phyloP scores from a whole-genome alignment of 2,888 invertebrate species.

The Lasioglossum leucozonium region DNA sequence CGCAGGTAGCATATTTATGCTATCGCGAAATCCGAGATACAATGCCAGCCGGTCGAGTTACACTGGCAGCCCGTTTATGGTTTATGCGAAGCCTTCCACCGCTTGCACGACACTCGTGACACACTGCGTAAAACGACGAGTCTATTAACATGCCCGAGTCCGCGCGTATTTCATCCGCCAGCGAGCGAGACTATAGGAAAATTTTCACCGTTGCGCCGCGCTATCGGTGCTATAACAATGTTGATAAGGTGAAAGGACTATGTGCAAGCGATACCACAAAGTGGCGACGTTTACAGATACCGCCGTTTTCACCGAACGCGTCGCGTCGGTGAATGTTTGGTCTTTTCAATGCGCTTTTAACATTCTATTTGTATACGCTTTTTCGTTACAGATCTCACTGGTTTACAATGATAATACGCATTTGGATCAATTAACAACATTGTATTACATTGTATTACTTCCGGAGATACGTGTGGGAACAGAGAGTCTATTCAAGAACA shows the following conservation, averaged over 20 bases:
- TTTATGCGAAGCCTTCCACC: constrained; percentile 58
- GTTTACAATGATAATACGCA: background rate
- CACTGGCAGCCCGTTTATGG: constrained; percentile 55
- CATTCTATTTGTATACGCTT: too few species aligned
- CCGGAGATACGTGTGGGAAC: too few species aligned
- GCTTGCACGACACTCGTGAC: constrained; percentile 60
- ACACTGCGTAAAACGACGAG: constrained; percentile 37
- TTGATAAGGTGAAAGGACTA: constrained; percentile 5
- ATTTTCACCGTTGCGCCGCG: background rate
- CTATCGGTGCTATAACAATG: background rate
- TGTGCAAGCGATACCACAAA: background rate
- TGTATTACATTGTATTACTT: background rate
- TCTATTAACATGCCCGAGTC: constrained; percentile 41
- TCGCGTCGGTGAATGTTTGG: background rate
- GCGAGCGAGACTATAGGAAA: background rate
- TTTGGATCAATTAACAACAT: background rate
- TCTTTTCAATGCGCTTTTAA: background rate
- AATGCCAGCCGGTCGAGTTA: constrained; percentile 75
- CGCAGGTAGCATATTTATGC: constrained; percentile 73
- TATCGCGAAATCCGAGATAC: constrained; percentile 78
- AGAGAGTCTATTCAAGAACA: too few species aligned
- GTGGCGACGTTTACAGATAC: background rate
- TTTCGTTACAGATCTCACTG: background rate
- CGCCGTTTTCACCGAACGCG: background rate
- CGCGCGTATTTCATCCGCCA: background rate